Conservation (phyloP, 1,140 invertebrate genomes). For the Brachystomella parvula region DNA sequence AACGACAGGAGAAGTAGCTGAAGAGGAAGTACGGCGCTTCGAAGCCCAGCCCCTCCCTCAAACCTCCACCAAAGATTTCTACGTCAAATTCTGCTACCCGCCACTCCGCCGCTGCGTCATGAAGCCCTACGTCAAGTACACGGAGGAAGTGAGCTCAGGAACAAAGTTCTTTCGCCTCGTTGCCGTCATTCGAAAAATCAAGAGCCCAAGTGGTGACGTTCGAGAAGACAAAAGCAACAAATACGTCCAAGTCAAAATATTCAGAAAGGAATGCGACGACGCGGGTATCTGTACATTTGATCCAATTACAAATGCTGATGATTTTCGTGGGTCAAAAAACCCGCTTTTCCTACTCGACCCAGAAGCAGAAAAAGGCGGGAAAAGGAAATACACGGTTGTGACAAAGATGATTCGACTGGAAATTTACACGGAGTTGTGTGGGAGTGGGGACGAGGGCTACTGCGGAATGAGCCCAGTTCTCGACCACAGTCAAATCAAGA, state of each 20-base stretch:
- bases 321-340: not conserved
- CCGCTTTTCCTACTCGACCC: not conserved
- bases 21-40: not conserved
- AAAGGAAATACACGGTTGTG: not conserved
- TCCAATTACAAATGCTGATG: not conserved
- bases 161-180: not conserved
- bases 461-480: not conserved
- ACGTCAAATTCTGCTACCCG: not conserved
- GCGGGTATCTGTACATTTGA: not conserved
- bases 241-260: not conserved
- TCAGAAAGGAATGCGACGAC: not conserved
- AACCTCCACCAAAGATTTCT: not conserved
- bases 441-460: not conserved
- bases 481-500: not conserved
- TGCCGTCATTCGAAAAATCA: not conserved
- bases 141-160: not conserved
- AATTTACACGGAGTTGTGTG: not conserved
- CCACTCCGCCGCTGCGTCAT: not conserved
- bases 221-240: not conserved
- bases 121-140: not conserved
- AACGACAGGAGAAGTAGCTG: not conserved
- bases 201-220: not conserved
- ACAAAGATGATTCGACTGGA: not conserved
- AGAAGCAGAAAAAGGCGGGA: not conserved
- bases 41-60: not conserved